Conservation (phyloP, 2,113 vertebrate species). For the Thunnus maccoyii region DNA sequence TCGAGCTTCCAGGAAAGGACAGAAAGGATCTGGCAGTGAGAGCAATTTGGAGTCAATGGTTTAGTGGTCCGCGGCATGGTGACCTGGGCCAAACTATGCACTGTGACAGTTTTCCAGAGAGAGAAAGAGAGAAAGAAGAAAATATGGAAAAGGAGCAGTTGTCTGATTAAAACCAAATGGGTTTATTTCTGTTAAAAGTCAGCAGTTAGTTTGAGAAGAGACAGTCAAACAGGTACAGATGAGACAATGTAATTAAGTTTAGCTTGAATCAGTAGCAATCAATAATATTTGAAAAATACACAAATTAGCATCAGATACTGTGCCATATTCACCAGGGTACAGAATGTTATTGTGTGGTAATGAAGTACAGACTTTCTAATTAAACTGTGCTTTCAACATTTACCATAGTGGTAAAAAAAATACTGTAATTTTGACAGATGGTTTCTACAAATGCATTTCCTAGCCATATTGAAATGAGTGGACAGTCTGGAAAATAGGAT, state of each 20-base stretch:
- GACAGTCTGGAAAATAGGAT: too few species aligned
- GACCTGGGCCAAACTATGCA: conserved; percentile 69
- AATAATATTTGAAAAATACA: too few species aligned
- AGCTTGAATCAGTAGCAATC: not conserved
- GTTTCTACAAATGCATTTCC: too few species aligned
- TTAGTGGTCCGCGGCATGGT: conserved; percentile 62
- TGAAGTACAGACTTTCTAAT: too few species aligned
- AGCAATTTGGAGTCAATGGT: conserved; percentile 58
- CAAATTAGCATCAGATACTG: too few species aligned
- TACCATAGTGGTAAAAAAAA: too few species aligned
- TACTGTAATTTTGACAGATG: too few species aligned
- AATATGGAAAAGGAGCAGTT: conserved; percentile 41
- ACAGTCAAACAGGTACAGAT: conserved; percentile 9
- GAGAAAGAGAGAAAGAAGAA: conserved; percentile 34
- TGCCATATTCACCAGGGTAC: too few species aligned
- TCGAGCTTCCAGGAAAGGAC: conserved; percentile 69
- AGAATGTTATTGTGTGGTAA: too few species aligned
- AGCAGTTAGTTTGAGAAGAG: not conserved
- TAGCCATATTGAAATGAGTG: too few species aligned
- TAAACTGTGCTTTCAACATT: too few species aligned
- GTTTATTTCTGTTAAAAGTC: conserved; percentile 27
- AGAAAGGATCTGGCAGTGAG: conserved; percentile 55
- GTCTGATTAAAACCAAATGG: conserved; percentile 75
- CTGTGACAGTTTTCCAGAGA: conserved; percentile 63
- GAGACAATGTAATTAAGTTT: not conserved